Conservation (phyloP, 2,797 vertebrate genomes). For the Typhlichthys subterraneus region DNA sequence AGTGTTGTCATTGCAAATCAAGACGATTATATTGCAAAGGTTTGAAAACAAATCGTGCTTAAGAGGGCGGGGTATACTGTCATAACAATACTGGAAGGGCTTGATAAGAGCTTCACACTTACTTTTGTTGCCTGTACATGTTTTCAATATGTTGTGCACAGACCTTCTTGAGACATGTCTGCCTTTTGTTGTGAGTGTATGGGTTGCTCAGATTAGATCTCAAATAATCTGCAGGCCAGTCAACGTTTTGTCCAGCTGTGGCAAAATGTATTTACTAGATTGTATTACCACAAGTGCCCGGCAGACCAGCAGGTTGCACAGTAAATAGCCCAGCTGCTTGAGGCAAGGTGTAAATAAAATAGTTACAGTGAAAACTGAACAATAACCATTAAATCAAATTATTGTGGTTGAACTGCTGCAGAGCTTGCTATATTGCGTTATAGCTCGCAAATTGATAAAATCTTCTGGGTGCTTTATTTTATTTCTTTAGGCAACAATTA, state of each 20-base stretch:
- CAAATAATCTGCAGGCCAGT: conserved; percentile 19
- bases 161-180: no score
- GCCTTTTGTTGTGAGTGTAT: no score
- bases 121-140: no score
- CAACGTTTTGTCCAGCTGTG: conserved; percentile 26
- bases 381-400: conserved; percentile 12
- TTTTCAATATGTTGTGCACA: no score
- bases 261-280: conserved; percentile 36
- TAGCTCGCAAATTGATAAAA: background rate
- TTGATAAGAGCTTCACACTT: no score
- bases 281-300: conserved; percentile 21
- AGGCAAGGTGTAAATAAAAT: conserved; percentile 7
- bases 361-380: conserved; percentile 15
- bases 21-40: no score
- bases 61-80: no score
- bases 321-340: conserved; percentile 8
- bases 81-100: no score
- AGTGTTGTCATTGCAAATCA: no score
- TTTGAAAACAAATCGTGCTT: no score
- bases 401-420: conserved; percentile 12
- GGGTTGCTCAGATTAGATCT: no score
- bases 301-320: conserved; percentile 8
- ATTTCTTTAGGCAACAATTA: background rate
- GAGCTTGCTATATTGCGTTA: conserved; percentile 6
- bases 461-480: conserved; percentile 4